Conservation (phyloP, 2,113 vertebrate genomes). For the Marmota monax region DNA sequence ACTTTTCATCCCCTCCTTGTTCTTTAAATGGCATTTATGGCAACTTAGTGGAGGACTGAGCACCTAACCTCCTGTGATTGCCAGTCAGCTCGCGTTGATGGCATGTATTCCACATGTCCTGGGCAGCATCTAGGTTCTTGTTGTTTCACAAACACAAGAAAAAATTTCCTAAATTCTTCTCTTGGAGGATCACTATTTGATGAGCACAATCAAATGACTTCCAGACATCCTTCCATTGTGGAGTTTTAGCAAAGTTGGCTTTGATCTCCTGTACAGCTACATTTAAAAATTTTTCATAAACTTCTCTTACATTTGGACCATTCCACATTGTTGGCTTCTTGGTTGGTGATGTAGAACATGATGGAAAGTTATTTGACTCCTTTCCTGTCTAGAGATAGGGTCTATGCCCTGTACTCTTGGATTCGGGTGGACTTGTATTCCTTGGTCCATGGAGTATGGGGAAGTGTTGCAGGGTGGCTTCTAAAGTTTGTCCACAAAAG, state of each 20-base stretch:
- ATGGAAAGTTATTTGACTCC: background rate
- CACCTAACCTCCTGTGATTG: background rate
- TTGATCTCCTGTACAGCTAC: background rate
- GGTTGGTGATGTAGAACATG: background rate
- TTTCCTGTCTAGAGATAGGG: background rate
- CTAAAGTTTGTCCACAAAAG: background rate
- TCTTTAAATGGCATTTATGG: background rate
- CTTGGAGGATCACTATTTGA: slow-evolving; percentile 16
- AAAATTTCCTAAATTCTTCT: slow-evolving; percentile 4
- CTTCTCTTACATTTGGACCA: background rate
- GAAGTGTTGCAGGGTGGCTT: background rate
- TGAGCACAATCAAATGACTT: background rate
- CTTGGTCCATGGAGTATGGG: background rate
- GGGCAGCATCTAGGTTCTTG: background rate
- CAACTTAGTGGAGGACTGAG: background rate
- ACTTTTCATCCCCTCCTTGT: background rate
- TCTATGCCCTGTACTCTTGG: background rate
- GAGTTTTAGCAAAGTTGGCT: slow-evolving; percentile 25
- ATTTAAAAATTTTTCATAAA: background rate
- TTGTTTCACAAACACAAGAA: background rate
- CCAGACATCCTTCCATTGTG: slow-evolving; percentile 1
- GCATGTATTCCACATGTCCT: background rate
- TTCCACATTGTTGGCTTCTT: background rate
- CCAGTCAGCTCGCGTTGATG: background rate
- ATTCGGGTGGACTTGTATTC: background rate